A percentile compares a stretch with the other conserved stretches of the same genome.
These are phyloP conservation scores for Noctua fimbriata DNA, from an alignment of 2,888 invertebrate species.

Conservation along the genomic window DNA sequence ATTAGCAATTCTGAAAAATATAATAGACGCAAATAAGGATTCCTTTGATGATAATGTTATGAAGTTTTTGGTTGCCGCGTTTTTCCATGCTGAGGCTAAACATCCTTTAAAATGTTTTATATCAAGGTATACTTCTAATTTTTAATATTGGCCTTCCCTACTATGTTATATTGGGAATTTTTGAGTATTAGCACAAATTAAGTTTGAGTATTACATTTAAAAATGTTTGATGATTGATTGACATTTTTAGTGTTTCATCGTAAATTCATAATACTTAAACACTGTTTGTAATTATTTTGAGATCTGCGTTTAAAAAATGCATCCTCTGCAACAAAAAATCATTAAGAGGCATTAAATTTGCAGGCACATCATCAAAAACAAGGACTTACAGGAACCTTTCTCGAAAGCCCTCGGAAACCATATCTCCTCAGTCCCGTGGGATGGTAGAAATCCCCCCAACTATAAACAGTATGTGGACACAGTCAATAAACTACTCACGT, in stretches of 20 bases:
- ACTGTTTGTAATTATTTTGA: neutral
- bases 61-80: slow-evolving; percentile 77
- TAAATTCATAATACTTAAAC: neutral
- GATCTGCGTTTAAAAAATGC: neutral
- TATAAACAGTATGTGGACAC: slow-evolving; percentile 69
- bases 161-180: neutral
- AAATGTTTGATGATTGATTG: no score
- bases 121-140: slow-evolving; percentile 73
- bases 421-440: neutral
- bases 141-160: neutral
- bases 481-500: slow-evolving; percentile 75
- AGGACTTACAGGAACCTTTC: slow-evolving; percentile 74
- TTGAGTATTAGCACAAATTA: neutral
- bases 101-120: slow-evolving; percentile 85
- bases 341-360: slow-evolving; percentile 37
- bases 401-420: slow-evolving; percentile 50
- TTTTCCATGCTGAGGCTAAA: slow-evolving; percentile 80
- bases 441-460: slow-evolving; percentile 9
- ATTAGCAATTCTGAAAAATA: slow-evolving; percentile 74
- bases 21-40: slow-evolving; percentile 64
- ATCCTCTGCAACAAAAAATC: neutral
- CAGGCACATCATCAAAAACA: slow-evolving; percentile 80
- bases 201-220: no score
- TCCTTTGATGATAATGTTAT: slow-evolving; percentile 58
- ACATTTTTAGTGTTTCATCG: neutral